Base-by-base conservation (phyloP, 2,113 vertebrate species). In the Psammodynastes pulverulentus region DNA sequence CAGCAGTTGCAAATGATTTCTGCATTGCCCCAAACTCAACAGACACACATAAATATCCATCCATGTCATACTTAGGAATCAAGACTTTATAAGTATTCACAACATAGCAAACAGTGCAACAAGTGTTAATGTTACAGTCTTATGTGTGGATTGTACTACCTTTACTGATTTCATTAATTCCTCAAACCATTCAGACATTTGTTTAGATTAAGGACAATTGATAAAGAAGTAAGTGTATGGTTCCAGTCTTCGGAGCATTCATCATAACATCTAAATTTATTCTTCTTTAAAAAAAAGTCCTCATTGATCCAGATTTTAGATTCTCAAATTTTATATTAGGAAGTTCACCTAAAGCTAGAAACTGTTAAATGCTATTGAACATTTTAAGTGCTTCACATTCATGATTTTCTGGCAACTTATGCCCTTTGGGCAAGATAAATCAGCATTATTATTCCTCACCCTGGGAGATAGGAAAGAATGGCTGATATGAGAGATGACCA, bases 131-230 rank as follows among this genome's bases (percentile, higher is more conserved):
- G 26, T 21, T 72, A 51, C n/a, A 34, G 13, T 24, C 3, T 46
- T 17, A 23, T 6, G 58, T 72, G 34, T 67, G 17, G 17, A 49
- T 29, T n/a, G 26, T 6, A 43, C 26, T n/a, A 67, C 3, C 17
- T 34, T 79, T 39, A 52, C 3, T 53, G 49, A 84, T 8, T 53
- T 13, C 13, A 90, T 8, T 84, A 84, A 90, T 84, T 95, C 94
- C 90, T 95, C 89, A 49, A 86, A 92, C 67, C 95, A 91, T 29
- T 67, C 58, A 67, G 58, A n/a, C 29, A 13, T n/a, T 67, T 53
- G 46, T 72, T 89, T 49, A 19, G 29, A 51, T n/a, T 53, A 26
- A 72, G 48, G 49, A 12, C 29, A n/a, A 79, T 39, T 24, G 23
- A 21, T 39, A 15, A 17, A 51, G 62, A 7, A 52, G 29, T 89